phyloP scores from a whole-genome alignment of 2,888 invertebrate species.

The Osmoderma eremita region DNA sequence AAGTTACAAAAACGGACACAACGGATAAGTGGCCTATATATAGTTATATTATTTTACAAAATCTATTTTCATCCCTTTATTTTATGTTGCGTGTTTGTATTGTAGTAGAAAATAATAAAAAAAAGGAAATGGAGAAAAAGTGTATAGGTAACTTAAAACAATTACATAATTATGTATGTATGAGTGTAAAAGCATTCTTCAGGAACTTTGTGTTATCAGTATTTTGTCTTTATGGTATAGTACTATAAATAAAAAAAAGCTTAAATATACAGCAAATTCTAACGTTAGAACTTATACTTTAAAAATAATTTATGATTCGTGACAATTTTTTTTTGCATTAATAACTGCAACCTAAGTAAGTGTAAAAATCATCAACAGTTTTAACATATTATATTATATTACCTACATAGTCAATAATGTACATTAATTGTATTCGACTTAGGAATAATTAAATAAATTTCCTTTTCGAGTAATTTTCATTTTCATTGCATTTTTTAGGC shows the following conservation, averaged over 20 bases:
- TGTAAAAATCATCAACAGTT: not conserved
- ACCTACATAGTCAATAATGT: not conserved
- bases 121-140: slow-evolving; percentile 28
- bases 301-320: slow-evolving; percentile 24
- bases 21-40: not conserved
- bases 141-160: slow-evolving; percentile 4
- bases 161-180: no score
- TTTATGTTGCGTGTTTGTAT: not conserved
- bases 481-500: no score
- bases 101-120: slow-evolving; percentile 4
- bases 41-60: no score
- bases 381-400: no score
- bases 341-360: not conserved
- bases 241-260: slow-evolving; percentile 24
- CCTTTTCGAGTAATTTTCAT: not conserved
- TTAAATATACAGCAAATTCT: slow-evolving; percentile 20
- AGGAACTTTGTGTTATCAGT: slow-evolving; percentile 31
- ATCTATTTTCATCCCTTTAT: slow-evolving; percentile 14
- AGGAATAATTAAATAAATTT: not conserved
- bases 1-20: slow-evolving; percentile 15
- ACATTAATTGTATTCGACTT: not conserved
- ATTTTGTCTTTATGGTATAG: slow-evolving; percentile 24
- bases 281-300: not conserved
- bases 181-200: slow-evolving; percentile 18
- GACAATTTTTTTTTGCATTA: slow-evolving; percentile 9